Percentiles rank a stretch among this genome's conserved stretches.
These are phyloP conservation scores for Tineola bisselliella DNA, from an alignment of 2,888 invertebrate species.

Conservation along the genomic window DNA sequence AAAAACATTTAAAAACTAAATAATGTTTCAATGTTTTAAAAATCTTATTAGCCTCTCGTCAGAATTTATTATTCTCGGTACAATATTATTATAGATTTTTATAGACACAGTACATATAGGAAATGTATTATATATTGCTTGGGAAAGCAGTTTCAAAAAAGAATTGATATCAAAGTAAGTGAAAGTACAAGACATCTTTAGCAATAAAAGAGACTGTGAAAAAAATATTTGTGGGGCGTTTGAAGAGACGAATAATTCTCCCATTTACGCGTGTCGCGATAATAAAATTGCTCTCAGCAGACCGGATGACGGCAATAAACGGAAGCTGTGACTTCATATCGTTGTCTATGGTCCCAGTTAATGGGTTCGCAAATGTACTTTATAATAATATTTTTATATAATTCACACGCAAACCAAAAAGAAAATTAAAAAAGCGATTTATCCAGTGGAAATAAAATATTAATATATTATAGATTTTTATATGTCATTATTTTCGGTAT, in stretches of 20 bases:
- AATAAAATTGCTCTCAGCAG: constrained; percentile 16
- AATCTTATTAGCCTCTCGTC: no score
- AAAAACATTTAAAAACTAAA: no score
- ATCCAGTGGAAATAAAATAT: no score
- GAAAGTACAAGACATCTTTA: neutral
- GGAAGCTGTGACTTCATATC: constrained; percentile 20
- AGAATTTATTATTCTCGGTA: no score
- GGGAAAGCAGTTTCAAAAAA: neutral
- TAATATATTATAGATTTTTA: no score
- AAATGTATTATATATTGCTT: no score
- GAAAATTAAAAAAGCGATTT: no score
- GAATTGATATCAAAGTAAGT: neutral
- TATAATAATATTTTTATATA: constrained; percentile 11
- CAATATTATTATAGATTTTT: no score
- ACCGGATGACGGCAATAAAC: constrained; percentile 12
- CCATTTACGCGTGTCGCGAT: constrained; percentile 17
- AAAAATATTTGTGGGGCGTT: constrained; percentile 9
- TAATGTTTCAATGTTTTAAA: no score
- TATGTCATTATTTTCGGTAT: neutral
- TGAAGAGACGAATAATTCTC: constrained; percentile 16
- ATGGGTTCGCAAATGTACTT: constrained; percentile 24
- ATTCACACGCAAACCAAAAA: no score
- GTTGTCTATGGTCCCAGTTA: constrained; percentile 23
- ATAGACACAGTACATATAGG: no score
- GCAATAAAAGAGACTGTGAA: neutral